phyloP scores from a whole-genome alignment of 2,888 invertebrate species.

The Parnassius mnemosyne region DNA sequence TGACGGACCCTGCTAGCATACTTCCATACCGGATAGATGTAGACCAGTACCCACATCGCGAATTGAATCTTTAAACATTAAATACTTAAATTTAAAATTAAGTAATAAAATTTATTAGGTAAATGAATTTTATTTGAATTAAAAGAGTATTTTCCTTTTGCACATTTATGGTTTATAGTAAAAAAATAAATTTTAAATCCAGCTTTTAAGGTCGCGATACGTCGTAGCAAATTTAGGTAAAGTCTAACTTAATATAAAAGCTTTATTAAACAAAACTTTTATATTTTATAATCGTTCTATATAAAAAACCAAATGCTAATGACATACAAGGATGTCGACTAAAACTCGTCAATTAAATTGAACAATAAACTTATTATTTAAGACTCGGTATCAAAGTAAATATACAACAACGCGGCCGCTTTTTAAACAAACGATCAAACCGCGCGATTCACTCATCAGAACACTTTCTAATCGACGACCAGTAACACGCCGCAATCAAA shows the following conservation, averaged over 20 bases:
- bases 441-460: slow-evolving; percentile 73
- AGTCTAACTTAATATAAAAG: no score
- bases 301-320: no score
- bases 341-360: neutral
- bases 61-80: slow-evolving; percentile 27
- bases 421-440: slow-evolving; percentile 74
- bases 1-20: slow-evolving; percentile 55
- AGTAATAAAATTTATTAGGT: neutral
- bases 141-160: neutral
- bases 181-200: no score
- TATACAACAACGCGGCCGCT: slow-evolving; percentile 61
- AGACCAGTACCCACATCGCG: slow-evolving; percentile 29
- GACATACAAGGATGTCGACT: no score
- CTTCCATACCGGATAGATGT: slow-evolving; percentile 52
- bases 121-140: neutral
- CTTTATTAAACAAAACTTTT: no score
- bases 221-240: no score
- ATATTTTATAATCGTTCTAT: no score
- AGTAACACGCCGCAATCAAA: slow-evolving; percentile 59
- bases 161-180: no score
- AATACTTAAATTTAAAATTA: slow-evolving; percentile 22
- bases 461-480: slow-evolving; percentile 74
- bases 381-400: slow-evolving; percentile 51
- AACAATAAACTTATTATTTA: neutral
- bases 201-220: no score